Percentiles rank a stretch among this genome's conserved stretches.
phyloP scores from a whole-genome alignment of 2,888 invertebrate species.

The Ptychoptera contaminata region DNA sequence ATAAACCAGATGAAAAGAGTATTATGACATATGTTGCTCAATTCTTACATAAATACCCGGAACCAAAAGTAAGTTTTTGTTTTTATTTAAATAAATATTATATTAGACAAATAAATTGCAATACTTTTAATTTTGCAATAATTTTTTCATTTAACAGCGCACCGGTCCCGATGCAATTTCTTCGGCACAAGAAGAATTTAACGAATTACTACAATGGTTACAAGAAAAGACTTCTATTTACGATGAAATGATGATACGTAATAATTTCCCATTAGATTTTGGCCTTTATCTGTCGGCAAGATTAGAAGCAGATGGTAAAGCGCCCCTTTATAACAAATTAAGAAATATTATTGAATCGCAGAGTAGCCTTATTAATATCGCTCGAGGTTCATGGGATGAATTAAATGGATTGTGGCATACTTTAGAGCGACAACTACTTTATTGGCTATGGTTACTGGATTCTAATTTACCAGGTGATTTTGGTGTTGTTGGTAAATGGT shows the following conservation, averaged over 20 bases:
- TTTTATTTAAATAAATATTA: background rate
- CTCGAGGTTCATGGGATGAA: conserved; percentile 72
- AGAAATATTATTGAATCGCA: conserved; percentile 66
- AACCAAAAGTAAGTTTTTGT: conserved; percentile 45
- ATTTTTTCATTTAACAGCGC: conserved; percentile 31
- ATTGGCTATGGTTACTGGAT: conserved; percentile 84
- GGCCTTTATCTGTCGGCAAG: conserved; percentile 66
- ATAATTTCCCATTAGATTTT: conserved; percentile 61
- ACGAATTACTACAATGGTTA: conserved; percentile 67
- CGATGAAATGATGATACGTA: conserved; percentile 59
- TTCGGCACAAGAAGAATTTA: conserved; percentile 66
- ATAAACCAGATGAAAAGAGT: conserved; percentile 91
- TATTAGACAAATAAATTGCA: background rate
- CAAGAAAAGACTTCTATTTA: conserved; percentile 59
- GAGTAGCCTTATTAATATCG: conserved; percentile 59
- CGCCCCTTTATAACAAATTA: conserved; percentile 57
- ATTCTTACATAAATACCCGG: conserved; percentile 88
- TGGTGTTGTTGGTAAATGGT: conserved; percentile 75
- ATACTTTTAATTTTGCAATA: background rate
- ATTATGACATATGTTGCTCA: conserved; percentile 98
- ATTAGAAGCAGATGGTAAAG: conserved; percentile 57
- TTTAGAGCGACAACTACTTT: conserved; percentile 57
- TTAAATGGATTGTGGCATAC: conserved; percentile 68
- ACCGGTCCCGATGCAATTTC: conserved; percentile 57
- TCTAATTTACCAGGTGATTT: conserved; percentile 72